Evolutionary conservation across 2,888 invertebrate species (phyloP).

Genomic region (Pristionchus arcanus): DNA sequence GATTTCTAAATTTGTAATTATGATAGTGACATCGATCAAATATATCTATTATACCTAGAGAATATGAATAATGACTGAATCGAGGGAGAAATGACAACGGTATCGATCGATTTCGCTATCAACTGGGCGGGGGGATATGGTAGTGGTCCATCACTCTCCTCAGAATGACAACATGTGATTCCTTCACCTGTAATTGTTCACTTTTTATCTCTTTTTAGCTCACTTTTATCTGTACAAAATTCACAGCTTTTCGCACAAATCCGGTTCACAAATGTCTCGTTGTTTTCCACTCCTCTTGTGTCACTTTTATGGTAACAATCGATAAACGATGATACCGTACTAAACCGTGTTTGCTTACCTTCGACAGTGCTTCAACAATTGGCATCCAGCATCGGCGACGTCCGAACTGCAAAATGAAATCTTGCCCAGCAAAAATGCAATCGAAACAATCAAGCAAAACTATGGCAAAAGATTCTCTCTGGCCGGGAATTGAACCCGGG

Average conservation of each 20-base stretch:
- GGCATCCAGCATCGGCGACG: slow-evolving; percentile 73
- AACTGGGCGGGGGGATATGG: slow-evolving; percentile 3
- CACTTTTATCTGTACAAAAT: slow-evolving; percentile 17
- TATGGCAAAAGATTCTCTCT: slow-evolving; percentile 62
- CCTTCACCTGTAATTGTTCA: slow-evolving; percentile 37
- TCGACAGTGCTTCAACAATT: slow-evolving; percentile 64
- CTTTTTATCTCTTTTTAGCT: neutral
- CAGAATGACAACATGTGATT: slow-evolving; percentile 21
- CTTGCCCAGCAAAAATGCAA: neutral
- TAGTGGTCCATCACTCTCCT: neutral
- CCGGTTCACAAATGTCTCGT: slow-evolving; percentile 19
- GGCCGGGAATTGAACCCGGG: slow-evolving; percentile 73
- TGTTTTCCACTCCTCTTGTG: neutral
- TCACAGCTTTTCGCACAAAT: slow-evolving; percentile 27
- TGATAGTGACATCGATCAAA: neutral
- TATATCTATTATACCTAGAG: slow-evolving; percentile 1
- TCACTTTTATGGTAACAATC: neutral
- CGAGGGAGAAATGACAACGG: neutral
- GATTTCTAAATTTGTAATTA: slow-evolving; percentile 28
- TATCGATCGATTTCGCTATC: slow-evolving; percentile 1
- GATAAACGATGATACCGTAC: slow-evolving; percentile 4
- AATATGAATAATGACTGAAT: neutral
- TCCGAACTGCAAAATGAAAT: slow-evolving; percentile 58
- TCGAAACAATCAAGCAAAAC: neutral
- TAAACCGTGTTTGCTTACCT: slow-evolving; percentile 58